Evolutionary conservation across 1,140 invertebrate species (phyloP), one percentile per base, ranked within the genome.

Genomic region (Leptinotarsa undecemlineata): DNA sequence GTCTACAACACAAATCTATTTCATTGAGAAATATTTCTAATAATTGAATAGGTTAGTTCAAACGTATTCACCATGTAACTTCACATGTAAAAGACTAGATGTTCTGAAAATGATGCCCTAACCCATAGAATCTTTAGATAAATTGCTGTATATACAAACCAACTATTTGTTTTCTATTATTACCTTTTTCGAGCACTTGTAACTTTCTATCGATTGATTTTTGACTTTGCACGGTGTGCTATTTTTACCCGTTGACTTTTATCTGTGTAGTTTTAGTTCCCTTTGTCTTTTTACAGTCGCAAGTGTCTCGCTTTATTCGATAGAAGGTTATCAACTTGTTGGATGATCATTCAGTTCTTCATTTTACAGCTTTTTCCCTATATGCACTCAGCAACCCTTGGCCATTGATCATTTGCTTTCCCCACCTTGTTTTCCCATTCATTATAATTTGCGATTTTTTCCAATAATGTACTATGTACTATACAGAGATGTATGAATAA

Each of bases 171-270:
- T 42, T 73, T 78, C 76, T 76, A 61, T 77, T 76, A 69, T 76
- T 72, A 78, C 75, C 75, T 77, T 77, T 77, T 80, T 68, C 63
- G 77, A 82, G 80, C 81, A 82, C 81, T 77, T 82, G 78, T 82
- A 82, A 82, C 81, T 82, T 82, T 82, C 81, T 82, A 82, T 82
- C 81, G 81, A 81, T 77, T 71, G 73, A 74, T 78, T 79, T 75
- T 51, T 69, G 57, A 77, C 76, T 80, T 42, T 82, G 81, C 81
- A 82, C 81, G 80, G 80, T 82, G 81, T 80, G 77, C 78, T 77
- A 71, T 77, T 68, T 73, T 71, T 72, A 72, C 75, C 62, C 62
- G 57, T 74, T 23, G 72, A 76, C 21, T 72, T 76, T 71, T 78
- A 68, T 72, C 76, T 76, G 48, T 76, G 76, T 79, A 78, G 73